phyloP scores from a whole-genome alignment of 2,113 vertebrate genomes.

The Naja naja region DNA sequence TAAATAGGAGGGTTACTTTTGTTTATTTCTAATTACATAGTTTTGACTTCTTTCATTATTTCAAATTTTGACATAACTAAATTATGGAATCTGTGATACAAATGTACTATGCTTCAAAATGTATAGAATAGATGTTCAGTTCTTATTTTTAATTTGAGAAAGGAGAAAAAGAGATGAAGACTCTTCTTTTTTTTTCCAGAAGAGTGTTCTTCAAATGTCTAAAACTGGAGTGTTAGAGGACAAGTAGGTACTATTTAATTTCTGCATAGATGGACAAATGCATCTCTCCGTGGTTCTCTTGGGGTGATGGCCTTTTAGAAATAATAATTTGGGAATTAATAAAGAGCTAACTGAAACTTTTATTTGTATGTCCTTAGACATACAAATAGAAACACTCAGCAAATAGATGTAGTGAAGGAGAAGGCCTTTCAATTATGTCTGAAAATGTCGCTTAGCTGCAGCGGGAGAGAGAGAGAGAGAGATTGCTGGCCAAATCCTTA shows the following conservation, averaged over 20 bases:
- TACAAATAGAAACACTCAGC: rapidly evolving
- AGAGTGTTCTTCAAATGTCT: not conserved
- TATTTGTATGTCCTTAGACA: rapidly evolving
- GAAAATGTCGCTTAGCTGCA: conserved; percentile 61
- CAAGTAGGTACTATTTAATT: not conserved
- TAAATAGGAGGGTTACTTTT: not conserved
- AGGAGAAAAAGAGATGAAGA: not conserved
- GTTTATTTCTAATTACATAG: not conserved
- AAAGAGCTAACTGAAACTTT: not conserved
- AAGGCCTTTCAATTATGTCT: conserved; percentile 38
- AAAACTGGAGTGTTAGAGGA: not conserved
- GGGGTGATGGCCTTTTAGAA: conserved; percentile 19
- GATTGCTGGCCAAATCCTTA: conserved; percentile 62
- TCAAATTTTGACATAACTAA: not conserved
- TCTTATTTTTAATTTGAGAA: not conserved
- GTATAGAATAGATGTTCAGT: not conserved
- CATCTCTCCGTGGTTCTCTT: not conserved
- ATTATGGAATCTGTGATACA: not conserved
- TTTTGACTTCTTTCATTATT: not conserved
- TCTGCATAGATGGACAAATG: not conserved
- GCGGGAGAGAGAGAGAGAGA: conserved; percentile 47
- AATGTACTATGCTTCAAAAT: not conserved
- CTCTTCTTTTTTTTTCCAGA: not conserved
- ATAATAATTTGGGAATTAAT: not conserved
- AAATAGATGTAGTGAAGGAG: rapidly evolving